Percentiles rank a stretch among this genome's conserved stretches.
Evolutionary conservation across 2,888 invertebrate species (phyloP).

Genomic region (Enchytraeus crypticus): DNA sequence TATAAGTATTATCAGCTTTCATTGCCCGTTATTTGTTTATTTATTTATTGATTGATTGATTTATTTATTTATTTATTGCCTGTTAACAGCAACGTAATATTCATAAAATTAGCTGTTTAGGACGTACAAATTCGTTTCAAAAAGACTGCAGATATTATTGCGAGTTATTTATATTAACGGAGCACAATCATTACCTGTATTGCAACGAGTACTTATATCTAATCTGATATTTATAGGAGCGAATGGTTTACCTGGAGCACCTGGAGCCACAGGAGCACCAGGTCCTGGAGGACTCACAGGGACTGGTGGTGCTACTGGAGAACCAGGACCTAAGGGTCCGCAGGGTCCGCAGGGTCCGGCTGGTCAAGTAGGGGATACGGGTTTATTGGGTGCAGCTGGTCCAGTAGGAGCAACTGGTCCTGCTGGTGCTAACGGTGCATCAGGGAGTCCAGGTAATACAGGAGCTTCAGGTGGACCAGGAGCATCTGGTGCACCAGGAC

Average conservation of each 20-base stretch:
- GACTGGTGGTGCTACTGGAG: not conserved
- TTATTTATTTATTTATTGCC: no score
- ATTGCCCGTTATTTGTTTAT: no score
- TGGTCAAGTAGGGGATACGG: slow-evolving; percentile 6
- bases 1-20: no score
- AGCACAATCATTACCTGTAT: no score
- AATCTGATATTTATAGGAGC: no score
- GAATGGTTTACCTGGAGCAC: not conserved
- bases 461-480: slow-evolving; percentile 16
- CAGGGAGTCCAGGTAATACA: slow-evolving; percentile 16
- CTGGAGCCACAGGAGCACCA: slow-evolving; percentile 1
- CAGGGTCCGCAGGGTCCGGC: slow-evolving; percentile 10
- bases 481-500: not conserved
- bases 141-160: no score
- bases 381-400: slow-evolving; percentile 3
- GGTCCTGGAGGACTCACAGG: not conserved
- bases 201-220: no score
- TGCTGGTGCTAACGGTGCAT: slow-evolving; percentile 19
- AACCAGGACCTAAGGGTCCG: slow-evolving; percentile 12
- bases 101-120: no score
- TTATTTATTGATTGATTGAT: no score
- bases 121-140: no score
- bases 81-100: no score
- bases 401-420: slow-evolving; percentile 10
- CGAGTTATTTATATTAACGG: no score